Percentiles rank a stretch among this genome's conserved stretches.
phyloP scores from a whole-genome alignment of 1,140 invertebrate genomes.

The Asbolus verrucosus region DNA sequence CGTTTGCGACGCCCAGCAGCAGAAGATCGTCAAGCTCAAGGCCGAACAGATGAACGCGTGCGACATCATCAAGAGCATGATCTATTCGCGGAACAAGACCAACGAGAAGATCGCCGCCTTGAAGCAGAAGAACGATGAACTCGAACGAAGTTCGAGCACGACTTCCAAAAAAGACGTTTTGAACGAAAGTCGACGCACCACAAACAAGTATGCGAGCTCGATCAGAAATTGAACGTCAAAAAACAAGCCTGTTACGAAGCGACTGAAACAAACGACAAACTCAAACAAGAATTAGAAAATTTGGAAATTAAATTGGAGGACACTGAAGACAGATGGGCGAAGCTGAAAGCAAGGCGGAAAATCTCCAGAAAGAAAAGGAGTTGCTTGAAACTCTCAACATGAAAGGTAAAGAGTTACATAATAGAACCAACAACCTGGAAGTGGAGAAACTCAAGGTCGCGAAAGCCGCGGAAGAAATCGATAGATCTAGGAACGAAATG shows the following conservation, averaged over 20 bases:
- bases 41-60: constrained; percentile 63
- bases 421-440: constrained; percentile 60
- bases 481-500: constrained; percentile 57
- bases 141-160: constrained; percentile 44
- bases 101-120: constrained; percentile 63
- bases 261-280: constrained; percentile 38
- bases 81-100: constrained; percentile 54
- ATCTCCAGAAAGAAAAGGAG: constrained; percentile 47
- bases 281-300: constrained; percentile 48
- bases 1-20: constrained; percentile 7
- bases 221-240: constrained; percentile 53
- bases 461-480: constrained; percentile 57
- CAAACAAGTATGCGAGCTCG: constrained; percentile 55
- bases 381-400: constrained; percentile 42
- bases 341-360: constrained; percentile 43
- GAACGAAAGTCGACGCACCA: constrained; percentile 51
- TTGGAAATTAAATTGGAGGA: constrained; percentile 50
- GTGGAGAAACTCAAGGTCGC: constrained; percentile 61
- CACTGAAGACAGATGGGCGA: constrained; percentile 40
- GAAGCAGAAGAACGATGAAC: constrained; percentile 52
- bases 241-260: constrained; percentile 24
- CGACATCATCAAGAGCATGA: constrained; percentile 64
- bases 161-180: constrained; percentile 49
- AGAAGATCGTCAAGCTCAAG: constrained; percentile 61
- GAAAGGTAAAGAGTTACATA: constrained; percentile 57